These are phyloP conservation scores for Paelopatides confundens DNA, from an alignment of 53 echinoderm and acorn worm genomes.

Conservation along the genomic window DNA sequence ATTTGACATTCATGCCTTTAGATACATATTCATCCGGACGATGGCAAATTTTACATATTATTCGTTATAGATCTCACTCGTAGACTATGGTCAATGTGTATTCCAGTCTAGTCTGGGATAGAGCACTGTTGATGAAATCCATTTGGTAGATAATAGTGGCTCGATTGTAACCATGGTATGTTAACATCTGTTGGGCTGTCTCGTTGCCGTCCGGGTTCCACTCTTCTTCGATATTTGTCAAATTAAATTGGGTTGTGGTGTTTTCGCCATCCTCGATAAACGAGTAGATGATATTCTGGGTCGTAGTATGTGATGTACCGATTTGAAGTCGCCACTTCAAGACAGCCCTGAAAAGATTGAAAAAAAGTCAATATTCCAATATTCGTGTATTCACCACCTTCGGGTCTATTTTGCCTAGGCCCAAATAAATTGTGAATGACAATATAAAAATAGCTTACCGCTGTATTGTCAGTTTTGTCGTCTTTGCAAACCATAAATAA, in stretches of 20 bases:
- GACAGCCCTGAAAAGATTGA: conserved; percentile 71
- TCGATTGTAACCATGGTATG: conserved; percentile 55
- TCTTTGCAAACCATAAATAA: conserved; percentile 85
- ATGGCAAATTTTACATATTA: no score
- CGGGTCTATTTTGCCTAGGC: no score
- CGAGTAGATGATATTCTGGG: conserved; percentile 52
- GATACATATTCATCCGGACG: no score
- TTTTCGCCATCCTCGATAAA: background rate
- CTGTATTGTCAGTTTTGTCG: conserved; percentile 15
- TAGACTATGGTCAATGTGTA: conserved; percentile 84
- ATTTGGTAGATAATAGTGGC: conserved; percentile 46
- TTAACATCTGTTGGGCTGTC: conserved; percentile 60
- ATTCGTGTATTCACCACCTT: no score
- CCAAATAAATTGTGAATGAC: no score
- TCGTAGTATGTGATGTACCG: conserved; percentile 74
- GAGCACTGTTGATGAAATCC: conserved; percentile 73
- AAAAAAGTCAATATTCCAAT: no score
- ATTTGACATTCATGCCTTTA: no score
- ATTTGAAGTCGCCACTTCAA: conserved; percentile 19
- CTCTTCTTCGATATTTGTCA: conserved; percentile 22
- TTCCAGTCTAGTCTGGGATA: conserved; percentile 64
- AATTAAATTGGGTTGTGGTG: background rate
- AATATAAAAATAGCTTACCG: no score
- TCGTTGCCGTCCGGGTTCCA: conserved; percentile 56
- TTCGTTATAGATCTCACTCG: no score